Evolutionary conservation across 2,888 invertebrate species (phyloP).

Genomic region (Mycalesis mineus): DNA sequence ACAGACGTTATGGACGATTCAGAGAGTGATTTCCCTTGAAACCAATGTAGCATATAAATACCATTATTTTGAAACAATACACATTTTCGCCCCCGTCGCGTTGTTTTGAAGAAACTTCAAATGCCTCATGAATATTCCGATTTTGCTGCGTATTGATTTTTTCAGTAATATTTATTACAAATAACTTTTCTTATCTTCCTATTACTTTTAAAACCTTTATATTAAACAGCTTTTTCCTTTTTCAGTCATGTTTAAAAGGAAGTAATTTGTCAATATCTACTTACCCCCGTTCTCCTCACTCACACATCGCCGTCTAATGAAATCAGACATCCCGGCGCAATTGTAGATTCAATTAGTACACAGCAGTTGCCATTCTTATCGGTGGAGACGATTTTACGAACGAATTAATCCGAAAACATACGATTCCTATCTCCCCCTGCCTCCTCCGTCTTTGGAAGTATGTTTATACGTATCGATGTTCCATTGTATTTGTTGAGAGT

Average conservation of each 20-base stretch:
- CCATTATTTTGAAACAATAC: conserved; percentile 75
- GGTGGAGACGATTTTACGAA: conserved; percentile 77
- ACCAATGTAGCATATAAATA: conserved; percentile 78
- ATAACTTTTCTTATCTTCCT: not conserved
- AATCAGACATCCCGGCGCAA: conserved; percentile 74
- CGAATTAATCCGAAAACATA: conserved; percentile 79
- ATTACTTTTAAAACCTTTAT: not conserved
- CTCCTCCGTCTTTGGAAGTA: conserved; percentile 51
- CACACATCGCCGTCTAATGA: conserved; percentile 63
- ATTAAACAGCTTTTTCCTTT: conserved; percentile 23
- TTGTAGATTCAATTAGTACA: conserved; percentile 78
- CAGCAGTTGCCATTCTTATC: conserved; percentile 76
- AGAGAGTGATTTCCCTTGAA: conserved; percentile 76
- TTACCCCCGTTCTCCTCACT: conserved; percentile 40
- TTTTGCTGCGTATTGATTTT: conserved; percentile 34
- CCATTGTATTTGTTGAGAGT: conserved; percentile 69
- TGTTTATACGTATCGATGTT: conserved; percentile 55
- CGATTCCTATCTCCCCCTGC: conserved; percentile 71
- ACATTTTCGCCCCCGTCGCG: conserved; percentile 55
- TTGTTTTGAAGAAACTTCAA: conserved; percentile 56
- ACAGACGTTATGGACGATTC: conserved; percentile 66
- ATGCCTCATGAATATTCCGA: conserved; percentile 51
- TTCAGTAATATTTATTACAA: not conserved
- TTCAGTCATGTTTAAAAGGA: conserved; percentile 27
- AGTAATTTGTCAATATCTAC: conserved; percentile 37